These are phyloP conservation scores for Orgyia antiqua DNA, from an alignment of 2,888 invertebrate species.

Conservation along the genomic window DNA sequence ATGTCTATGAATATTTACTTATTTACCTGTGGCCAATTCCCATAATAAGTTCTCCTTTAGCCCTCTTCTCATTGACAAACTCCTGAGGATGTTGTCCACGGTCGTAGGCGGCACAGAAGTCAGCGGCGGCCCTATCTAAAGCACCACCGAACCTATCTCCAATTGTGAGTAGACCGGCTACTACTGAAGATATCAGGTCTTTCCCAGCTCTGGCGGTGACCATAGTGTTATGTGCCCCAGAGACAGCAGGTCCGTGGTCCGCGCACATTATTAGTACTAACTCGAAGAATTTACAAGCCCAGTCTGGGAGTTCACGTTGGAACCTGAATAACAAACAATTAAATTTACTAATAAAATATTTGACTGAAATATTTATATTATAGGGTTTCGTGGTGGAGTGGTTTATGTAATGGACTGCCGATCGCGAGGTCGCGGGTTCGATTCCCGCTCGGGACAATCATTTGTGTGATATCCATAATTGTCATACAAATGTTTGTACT, in stretches of 20 bases:
- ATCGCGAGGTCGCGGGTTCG: too few species aligned
- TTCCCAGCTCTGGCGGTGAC: slow-evolving; percentile 98
- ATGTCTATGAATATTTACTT: too few species aligned
- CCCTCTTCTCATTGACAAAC: slow-evolving; percentile 98
- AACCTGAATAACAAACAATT: slow-evolving; percentile 80
- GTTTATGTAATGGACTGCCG: too few species aligned
- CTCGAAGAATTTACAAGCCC: slow-evolving; percentile 98
- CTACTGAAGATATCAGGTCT: slow-evolving; percentile 96
- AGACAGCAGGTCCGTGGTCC: slow-evolving; percentile 99
- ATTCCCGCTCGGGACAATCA: too few species aligned
- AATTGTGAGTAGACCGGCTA: slow-evolving; percentile 97
- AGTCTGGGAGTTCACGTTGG: slow-evolving; percentile 95
- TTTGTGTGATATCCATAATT: too few species aligned
- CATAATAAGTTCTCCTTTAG: slow-evolving; percentile 98
- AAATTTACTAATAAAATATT: too few species aligned
- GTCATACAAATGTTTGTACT: too few species aligned
- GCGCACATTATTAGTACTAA: slow-evolving; percentile 99
- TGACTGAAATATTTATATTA: too few species aligned
- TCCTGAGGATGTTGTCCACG: slow-evolving; percentile 96
- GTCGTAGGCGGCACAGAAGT: slow-evolving; percentile 98
- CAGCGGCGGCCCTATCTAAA: slow-evolving; percentile 96
- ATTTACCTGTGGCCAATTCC: slow-evolving; percentile 97
- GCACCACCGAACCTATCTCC: slow-evolving; percentile 99
- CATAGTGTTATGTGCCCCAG: slow-evolving; percentile 99
- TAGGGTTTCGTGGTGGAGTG: too few species aligned